Percentiles rank a stretch among this genome's conserved stretches.
These are phyloP conservation scores for Leucosticte australis DNA, from an alignment of 2,113 vertebrate genomes.

Conservation along the genomic window DNA sequence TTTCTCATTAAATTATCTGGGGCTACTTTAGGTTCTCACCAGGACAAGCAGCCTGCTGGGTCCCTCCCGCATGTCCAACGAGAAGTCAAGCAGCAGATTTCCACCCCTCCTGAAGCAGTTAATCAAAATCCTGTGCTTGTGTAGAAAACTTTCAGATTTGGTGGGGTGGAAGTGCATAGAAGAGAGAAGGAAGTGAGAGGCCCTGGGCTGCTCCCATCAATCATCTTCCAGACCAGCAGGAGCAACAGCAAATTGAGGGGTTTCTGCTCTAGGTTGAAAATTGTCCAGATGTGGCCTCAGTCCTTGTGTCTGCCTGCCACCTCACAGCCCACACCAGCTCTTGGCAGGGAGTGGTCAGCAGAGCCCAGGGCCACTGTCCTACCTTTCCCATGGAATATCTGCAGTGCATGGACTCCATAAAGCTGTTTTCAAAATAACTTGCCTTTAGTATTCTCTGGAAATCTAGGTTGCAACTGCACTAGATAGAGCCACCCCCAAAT, in stretches of 20 bases:
- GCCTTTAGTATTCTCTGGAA: not conserved
- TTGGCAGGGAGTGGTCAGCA: not conserved
- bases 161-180: accelerated
- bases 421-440: not conserved
- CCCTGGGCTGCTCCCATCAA: not conserved
- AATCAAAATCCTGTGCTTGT: not conserved
- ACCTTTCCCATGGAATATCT: not conserved
- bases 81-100: not conserved
- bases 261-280: not conserved
- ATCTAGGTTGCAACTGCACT: not conserved
- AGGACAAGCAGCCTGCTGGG: not conserved
- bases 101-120: not conserved
- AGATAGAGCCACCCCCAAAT: not conserved
- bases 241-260: not conserved
- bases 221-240: not conserved
- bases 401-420: not conserved
- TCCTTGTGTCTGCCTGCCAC: not conserved
- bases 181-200: not conserved
- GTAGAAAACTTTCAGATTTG: not conserved
- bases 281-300: not conserved
- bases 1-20: not conserved
- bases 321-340: not conserved
- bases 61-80: accelerated
- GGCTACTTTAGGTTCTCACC: not conserved
- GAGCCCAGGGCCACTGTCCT: not conserved